A percentile compares a stretch with the other conserved stretches of the same genome.
Conservation (phyloP, 2,113 vertebrate species). For the Gadus macrocephalus region DNA sequence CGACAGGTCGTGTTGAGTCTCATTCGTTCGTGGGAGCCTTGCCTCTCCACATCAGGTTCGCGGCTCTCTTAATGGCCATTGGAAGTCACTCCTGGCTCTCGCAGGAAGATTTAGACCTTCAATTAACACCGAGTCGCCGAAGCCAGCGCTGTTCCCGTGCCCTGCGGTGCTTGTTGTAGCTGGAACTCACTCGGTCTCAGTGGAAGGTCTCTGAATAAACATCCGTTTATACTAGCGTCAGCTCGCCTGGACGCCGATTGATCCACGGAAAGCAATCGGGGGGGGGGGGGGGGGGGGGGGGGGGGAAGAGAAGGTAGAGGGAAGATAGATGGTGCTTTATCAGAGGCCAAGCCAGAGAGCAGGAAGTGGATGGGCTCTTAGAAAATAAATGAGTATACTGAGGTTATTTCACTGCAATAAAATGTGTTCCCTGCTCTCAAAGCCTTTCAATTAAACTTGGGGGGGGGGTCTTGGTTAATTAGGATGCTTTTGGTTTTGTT, state of each 20-base stretch:
- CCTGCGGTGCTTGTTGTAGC: slow-evolving; percentile 19
- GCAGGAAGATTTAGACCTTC: slow-evolving; percentile 44
- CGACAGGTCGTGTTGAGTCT: too few species aligned
- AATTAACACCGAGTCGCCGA: slow-evolving; percentile 47
- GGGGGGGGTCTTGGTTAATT: too few species aligned
- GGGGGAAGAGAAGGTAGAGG: slow-evolving; percentile 12
- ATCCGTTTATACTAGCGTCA: slow-evolving; percentile 30
- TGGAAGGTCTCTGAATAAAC: slow-evolving; percentile 22
- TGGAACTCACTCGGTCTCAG: slow-evolving; percentile 16
- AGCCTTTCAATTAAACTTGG: too few species aligned
- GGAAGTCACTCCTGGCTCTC: slow-evolving; percentile 39
- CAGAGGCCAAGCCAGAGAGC: slow-evolving; percentile 6
- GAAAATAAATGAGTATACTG: slow-evolving; percentile 6
- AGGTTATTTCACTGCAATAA: slow-evolving; percentile 7
- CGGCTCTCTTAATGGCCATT: slow-evolving; percentile 23
- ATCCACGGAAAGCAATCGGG: slow-evolving; percentile 32
- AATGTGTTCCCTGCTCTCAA: background rate
- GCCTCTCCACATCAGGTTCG: slow-evolving; percentile 1
- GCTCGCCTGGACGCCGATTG: slow-evolving; percentile 15
- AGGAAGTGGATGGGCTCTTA: background rate
- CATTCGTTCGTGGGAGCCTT: too few species aligned
- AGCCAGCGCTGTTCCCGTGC: slow-evolving; percentile 44
- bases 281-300: too few species aligned
- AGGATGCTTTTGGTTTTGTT: too few species aligned
- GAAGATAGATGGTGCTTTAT: slow-evolving; percentile 23